phyloP scores from a whole-genome alignment of 2,797 vertebrate genomes.

The Cygnus olor region DNA sequence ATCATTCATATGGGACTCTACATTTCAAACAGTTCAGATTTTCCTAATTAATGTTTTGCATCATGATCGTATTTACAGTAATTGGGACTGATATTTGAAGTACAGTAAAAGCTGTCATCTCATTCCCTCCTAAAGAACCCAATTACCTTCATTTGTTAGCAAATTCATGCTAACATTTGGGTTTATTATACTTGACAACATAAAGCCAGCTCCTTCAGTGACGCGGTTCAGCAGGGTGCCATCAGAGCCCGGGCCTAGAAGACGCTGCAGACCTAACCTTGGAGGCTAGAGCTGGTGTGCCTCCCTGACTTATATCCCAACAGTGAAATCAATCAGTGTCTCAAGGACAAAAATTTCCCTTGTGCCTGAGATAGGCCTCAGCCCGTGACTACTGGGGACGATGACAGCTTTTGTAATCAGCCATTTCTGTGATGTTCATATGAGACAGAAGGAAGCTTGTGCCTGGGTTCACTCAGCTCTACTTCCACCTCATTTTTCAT shows the following conservation, averaged over 20 bases:
- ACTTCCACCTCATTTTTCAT: not conserved
- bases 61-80: conserved; percentile 74
- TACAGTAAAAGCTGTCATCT: conserved; percentile 76
- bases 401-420: not conserved
- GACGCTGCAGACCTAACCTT: not conserved
- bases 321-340: not conserved
- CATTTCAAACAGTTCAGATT: conserved; percentile 67
- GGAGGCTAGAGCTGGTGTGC: not conserved
- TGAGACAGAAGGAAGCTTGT: not conserved
- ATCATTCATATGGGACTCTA: conserved; percentile 69
- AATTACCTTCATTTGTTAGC: conserved; percentile 73
- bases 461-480: not conserved
- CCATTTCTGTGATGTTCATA: not conserved
- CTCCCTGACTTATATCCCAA: not conserved
- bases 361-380: not conserved
- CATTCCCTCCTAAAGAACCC: conserved; percentile 56
- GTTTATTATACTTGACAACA: conserved; percentile 49
- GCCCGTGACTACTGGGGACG: not conserved
- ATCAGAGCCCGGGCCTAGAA: not conserved
- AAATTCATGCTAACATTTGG: conserved; percentile 52
- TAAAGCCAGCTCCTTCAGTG: conserved; percentile 5
- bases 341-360: not conserved
- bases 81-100: conserved; percentile 73
- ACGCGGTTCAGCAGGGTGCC: not conserved
- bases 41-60: conserved; percentile 76